Evolutionary conservation across 2,797 vertebrate genomes (phyloP).

Genomic region (Platyrinchus mystaceus): DNA sequence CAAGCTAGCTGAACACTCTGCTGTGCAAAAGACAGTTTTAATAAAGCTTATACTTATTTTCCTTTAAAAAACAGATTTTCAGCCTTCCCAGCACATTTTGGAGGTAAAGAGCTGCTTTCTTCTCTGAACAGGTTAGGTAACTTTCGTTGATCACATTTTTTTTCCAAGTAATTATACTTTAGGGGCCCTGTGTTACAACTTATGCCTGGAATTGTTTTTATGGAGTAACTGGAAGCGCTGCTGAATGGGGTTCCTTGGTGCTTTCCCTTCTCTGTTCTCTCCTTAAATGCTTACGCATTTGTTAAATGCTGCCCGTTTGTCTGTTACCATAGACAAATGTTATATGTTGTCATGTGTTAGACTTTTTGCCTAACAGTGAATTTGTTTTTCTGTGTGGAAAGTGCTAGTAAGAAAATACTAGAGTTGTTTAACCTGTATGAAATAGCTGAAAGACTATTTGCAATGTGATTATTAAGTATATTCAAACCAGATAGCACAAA

Average conservation of each 20-base stretch:
- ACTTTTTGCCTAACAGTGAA: neutral
- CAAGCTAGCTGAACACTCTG: neutral
- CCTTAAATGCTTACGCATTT: neutral
- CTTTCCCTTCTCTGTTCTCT: neutral
- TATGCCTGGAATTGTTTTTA: neutral
- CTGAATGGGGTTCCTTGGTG: neutral
- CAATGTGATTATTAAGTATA: neutral
- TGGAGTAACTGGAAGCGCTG: neutral
- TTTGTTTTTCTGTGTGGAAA: neutral
- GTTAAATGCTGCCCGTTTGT: neutral
- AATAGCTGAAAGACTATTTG: neutral
- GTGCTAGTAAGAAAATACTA: neutral
- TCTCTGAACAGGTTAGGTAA: conserved; percentile 51
- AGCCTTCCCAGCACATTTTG: neutral
- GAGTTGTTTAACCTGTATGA: neutral
- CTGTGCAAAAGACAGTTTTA: neutral
- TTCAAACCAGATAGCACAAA: conserved; percentile 24
- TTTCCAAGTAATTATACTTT: conserved; percentile 10
- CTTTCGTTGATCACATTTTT: conserved; percentile 15
- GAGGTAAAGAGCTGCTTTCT: conserved; percentile 13
- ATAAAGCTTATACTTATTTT: neutral
- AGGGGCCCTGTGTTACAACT: conserved; percentile 4
- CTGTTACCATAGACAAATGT: neutral
- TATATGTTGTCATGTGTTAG: neutral
- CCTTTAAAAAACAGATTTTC: conserved; percentile 37